Base-by-base conservation (phyloP, 2,113 vertebrate genomes). In the Myodes glareolus region DNA sequence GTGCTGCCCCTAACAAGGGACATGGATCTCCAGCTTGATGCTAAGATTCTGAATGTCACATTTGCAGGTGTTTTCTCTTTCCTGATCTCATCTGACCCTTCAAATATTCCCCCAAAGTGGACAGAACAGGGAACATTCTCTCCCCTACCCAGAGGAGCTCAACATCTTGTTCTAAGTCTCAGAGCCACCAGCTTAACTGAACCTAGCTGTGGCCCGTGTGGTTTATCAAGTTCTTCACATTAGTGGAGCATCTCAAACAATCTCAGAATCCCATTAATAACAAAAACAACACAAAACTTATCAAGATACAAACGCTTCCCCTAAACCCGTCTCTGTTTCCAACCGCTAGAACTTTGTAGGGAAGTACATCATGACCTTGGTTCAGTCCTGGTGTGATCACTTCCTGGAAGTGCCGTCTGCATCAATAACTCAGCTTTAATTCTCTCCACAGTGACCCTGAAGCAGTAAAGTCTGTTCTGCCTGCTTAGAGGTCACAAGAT, bases 41-140 rank as follows among this genome's bases (percentile, higher is more conserved):
- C 55, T 86, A 91, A 82, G 82, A 93, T 47, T 91, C 77, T 39
- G 47, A 90, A 88, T 52, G 80, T 58, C 76, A 88, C 25, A 36
- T 95, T 86, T 77, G 65, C 72, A 92, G 88, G 42, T 52, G 23
- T 36, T 92, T 75, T 96, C 87, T 91, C 67, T 94, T 95, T 36
- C 8, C 70, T 52, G 47, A 47, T 84, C 61, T 90, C 77, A 68
- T 84, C 50, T 76, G 63, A 39, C 78, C 73, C 55, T 87, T 45
- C 45, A 16, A 84, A 67, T 33, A 87, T 25, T 2, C 14, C 61
- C 75, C 23, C 16, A 12, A 70, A 10, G 23, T 65, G 4, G 55
- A 10, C 7, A 36, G 65, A 42, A 19, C 14, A 88, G 29, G 45
- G 33, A 25, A 23, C n/a, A 65, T 33, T 65, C 19, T 72, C 17